Conservation (phyloP, 2,113 vertebrate species). For the Macquaria australasica region DNA sequence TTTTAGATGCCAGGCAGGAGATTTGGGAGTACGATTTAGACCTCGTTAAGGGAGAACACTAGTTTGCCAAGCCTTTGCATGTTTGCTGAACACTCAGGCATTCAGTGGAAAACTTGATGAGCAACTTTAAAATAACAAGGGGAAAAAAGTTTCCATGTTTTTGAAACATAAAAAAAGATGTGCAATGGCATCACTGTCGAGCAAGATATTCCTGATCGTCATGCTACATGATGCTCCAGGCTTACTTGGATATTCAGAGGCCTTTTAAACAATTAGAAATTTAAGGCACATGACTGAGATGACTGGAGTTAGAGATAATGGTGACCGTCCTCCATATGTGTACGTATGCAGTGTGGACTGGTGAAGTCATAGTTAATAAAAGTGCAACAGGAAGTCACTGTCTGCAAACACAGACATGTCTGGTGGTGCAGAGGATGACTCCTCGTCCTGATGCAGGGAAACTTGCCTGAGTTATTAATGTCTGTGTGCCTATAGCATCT, state of each 20-base stretch:
- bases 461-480: background rate
- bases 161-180: conserved; percentile 18
- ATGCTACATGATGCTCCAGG: background rate
- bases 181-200: conserved; percentile 1
- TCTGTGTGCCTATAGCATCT: background rate
- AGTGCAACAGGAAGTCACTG: conserved; percentile 22
- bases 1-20: conserved; percentile 49
- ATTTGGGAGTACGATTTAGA: conserved; percentile 22
- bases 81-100: conserved; percentile 40
- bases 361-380: conserved; percentile 56
- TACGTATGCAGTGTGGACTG: conserved; percentile 18
- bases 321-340: conserved; percentile 15
- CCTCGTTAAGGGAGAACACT: conserved; percentile 36
- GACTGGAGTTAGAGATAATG: background rate
- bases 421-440: background rate
- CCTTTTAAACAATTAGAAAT: background rate
- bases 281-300: conserved; percentile 6
- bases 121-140: conserved; percentile 34
- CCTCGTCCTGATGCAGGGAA: background rate
- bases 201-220: conserved; percentile 4
- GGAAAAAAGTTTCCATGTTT: conserved; percentile 37
- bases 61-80: conserved; percentile 45
- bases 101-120: conserved; percentile 55
- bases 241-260: conserved; percentile 1
- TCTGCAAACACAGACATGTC: conserved; percentile 34